These are phyloP conservation scores for Heterocephalus glaber DNA, from an alignment of 2,113 vertebrate genomes.

Conservation along the genomic window DNA sequence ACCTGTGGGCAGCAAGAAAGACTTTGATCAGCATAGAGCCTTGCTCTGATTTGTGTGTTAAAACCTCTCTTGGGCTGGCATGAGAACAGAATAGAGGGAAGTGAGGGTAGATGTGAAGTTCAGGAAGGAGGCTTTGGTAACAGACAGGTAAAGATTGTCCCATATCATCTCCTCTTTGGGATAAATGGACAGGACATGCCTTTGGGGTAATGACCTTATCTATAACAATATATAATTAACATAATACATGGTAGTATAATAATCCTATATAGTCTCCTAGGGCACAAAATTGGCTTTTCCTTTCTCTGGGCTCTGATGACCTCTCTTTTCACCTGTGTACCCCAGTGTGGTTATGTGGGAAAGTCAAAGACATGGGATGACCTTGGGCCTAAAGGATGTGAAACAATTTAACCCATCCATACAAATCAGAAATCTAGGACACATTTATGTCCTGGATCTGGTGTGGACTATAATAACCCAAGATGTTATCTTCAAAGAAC, in stretches of 20 bases:
- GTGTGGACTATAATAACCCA: too few species aligned
- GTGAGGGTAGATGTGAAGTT: background rate
- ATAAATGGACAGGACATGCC: background rate
- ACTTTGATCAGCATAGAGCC: background rate
- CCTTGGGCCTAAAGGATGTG: background rate
- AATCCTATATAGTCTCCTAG: background rate
- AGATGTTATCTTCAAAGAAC: background rate
- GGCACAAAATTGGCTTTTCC: background rate
- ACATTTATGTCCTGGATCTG: background rate
- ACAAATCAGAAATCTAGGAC: background rate
- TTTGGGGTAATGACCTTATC: background rate
- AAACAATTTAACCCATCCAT: background rate
- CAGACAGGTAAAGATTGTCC: background rate
- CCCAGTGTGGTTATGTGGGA: background rate
- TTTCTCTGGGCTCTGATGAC: background rate
- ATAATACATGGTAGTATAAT: background rate
- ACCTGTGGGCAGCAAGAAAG: background rate
- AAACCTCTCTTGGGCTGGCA: background rate
- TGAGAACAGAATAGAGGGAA: background rate
- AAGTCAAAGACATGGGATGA: background rate
- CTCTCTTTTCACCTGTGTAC: background rate
- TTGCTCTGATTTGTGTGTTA: background rate
- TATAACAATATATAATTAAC: background rate
- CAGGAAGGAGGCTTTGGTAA: background rate
- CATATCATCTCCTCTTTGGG: background rate